phyloP scores from a whole-genome alignment of 2,888 invertebrate species.

The Tinea pellionella region DNA sequence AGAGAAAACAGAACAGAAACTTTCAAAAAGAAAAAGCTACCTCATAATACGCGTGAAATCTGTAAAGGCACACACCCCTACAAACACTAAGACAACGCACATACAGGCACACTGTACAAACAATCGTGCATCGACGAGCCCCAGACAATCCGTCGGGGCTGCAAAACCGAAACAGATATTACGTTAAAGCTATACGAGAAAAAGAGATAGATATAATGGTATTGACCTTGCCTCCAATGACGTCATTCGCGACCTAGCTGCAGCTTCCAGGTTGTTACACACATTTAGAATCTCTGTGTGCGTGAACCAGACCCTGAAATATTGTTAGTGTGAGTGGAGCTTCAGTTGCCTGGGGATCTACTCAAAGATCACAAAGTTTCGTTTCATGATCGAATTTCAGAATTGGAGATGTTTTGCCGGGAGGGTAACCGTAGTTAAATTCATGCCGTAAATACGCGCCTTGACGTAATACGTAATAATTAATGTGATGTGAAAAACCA shows the following conservation, averaged over 20 bases:
- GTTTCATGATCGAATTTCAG: neutral
- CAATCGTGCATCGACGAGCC: constrained; percentile 5
- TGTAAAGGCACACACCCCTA: neutral
- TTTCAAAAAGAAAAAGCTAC: neutral
- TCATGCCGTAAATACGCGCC: too few relatives aligned
- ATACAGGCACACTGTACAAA: constrained; percentile 2
- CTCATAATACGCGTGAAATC: neutral
- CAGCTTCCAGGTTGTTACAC: constrained; percentile 36
- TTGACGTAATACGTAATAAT: too few relatives aligned
- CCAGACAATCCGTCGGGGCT: constrained; percentile 7
- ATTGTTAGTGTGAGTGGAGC: constrained; percentile 37
- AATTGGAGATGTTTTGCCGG: neutral
- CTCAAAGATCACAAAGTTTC: neutral
- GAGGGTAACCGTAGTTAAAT: too few relatives aligned
- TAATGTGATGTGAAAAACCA: too few relatives aligned
- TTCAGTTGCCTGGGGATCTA: neutral
- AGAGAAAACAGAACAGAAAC: neutral
- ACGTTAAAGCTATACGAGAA: constrained; percentile 17
- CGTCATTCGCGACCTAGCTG: constrained; percentile 73
- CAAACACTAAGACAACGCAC: neutral
- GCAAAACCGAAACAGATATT: neutral
- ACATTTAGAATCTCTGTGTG: constrained; percentile 16
- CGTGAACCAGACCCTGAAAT: constrained; percentile 21
- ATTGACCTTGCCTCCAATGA: constrained; percentile 68
- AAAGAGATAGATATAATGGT: constrained; percentile 39